Percentiles rank a stretch among this genome's conserved stretches.
Evolutionary conservation across 2,888 invertebrate genomes (phyloP).

Genomic region (Sarcophaga subvicina): DNA sequence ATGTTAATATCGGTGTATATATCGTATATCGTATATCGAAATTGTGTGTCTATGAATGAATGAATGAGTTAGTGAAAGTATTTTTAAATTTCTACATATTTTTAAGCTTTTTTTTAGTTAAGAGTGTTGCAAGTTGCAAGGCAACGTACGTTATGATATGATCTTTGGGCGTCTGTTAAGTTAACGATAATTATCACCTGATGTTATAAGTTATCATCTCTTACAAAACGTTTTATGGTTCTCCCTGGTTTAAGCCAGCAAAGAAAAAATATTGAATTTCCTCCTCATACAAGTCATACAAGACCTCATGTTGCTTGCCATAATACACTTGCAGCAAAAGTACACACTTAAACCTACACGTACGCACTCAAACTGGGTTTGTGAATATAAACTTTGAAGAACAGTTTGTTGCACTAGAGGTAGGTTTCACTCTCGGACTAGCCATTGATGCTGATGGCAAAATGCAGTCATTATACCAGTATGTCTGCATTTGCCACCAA

Average conservation of each 20-base stretch:
- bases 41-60: neutral
- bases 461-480: neutral
- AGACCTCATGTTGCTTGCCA: constrained; percentile 65
- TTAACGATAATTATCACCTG: constrained; percentile 68
- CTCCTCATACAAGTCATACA: constrained; percentile 23
- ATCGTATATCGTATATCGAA: constrained; percentile 28
- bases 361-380: constrained; percentile 18
- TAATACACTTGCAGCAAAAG: neutral
- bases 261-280: constrained; percentile 57
- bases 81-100: neutral
- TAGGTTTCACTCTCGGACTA: neutral
- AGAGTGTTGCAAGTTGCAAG: too few species aligned
- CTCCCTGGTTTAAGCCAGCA: neutral
- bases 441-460: neutral
- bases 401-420: neutral
- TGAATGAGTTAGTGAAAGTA: constrained; percentile 1
- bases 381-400: neutral
- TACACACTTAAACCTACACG: constrained; percentile 1
- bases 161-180: constrained; percentile 59
- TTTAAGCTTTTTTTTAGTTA: too few species aligned
- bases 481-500: constrained; percentile 59
- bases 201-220: constrained; percentile 67
- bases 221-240: constrained; percentile 61
- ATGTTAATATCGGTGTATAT: constrained; percentile 9
- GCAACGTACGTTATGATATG: neutral